Evolutionary conservation across 2,113 vertebrate genomes (phyloP).

Genomic region (Xerus inauris): DNA sequence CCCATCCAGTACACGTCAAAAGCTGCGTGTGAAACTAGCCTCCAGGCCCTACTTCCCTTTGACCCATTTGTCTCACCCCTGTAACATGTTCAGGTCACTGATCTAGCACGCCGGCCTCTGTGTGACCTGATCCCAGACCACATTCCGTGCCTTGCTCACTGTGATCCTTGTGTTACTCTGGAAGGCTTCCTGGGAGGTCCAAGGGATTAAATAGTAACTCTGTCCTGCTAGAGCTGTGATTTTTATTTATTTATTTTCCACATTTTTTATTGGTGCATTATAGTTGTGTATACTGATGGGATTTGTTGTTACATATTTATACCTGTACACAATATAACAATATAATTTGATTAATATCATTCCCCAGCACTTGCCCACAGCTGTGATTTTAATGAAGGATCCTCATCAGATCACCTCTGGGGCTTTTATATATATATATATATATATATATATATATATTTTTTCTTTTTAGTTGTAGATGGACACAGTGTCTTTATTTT

Average conservation of each 20-base stretch:
- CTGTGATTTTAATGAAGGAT: neutral
- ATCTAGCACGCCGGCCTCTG: neutral
- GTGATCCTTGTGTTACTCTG: no score
- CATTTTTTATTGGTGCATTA: no score
- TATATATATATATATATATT: no score
- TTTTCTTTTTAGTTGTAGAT: no score
- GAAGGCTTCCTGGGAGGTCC: neutral
- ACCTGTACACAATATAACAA: no score
- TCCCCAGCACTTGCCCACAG: no score
- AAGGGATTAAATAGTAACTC: neutral
- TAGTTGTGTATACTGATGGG: no score
- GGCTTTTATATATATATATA: no score
- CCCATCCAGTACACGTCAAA: neutral
- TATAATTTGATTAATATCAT: no score
- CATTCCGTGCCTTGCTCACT: neutral
- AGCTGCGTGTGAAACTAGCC: neutral
- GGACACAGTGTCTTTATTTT: no score
- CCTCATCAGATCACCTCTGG: neutral
- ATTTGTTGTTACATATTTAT: no score
- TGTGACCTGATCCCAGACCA: neutral
- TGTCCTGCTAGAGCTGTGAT: neutral
- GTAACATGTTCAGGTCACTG: neutral
- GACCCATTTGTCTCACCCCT: neutral
- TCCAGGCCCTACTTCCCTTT: neutral
- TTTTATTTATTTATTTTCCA: no score